A percentile compares a stretch with the other conserved stretches of the same genome.
These are phyloP conservation scores for Catocala nupta DNA, from an alignment of 2,888 invertebrate species.

Conservation along the genomic window DNA sequence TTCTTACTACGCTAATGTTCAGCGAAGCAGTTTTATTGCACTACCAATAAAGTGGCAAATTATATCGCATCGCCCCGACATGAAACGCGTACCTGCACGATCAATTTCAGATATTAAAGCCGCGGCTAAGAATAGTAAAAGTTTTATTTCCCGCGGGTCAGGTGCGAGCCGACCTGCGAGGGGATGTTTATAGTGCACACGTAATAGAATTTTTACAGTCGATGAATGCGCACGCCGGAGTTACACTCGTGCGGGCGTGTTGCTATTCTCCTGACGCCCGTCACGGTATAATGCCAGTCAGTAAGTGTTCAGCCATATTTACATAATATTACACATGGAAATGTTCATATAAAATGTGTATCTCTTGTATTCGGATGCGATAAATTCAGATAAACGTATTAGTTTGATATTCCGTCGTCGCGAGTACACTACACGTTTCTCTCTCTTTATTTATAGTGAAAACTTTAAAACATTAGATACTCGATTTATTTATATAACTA, in stretches of 20 bases:
- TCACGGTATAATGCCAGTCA: constrained; percentile 25
- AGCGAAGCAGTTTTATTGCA: constrained; percentile 56
- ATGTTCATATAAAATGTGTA: constrained; percentile 6
- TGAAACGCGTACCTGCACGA: constrained; percentile 37
- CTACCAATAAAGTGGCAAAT: constrained; percentile 59
- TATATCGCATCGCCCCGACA: constrained; percentile 40
- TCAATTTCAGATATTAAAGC: constrained; percentile 69
- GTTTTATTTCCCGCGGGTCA: constrained; percentile 72
- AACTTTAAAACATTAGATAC: neutral
- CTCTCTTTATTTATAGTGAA: constrained; percentile 5
- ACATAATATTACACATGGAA: constrained; percentile 29
- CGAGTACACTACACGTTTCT: constrained; percentile 6
- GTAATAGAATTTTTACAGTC: constrained; percentile 65
- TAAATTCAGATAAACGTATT: constrained; percentile 31
- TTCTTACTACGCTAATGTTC: constrained; percentile 56
- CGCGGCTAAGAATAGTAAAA: constrained; percentile 66
- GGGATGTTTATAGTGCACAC: constrained; percentile 28
- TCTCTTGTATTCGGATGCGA: constrained; percentile 18
- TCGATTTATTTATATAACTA: constrained; percentile 4
- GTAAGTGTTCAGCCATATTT: constrained; percentile 24
- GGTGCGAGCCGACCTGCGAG: constrained; percentile 43
- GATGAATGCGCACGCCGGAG: constrained; percentile 50
- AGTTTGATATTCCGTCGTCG: constrained; percentile 38
- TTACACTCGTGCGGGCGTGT: constrained; percentile 18
- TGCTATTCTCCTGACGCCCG: constrained; percentile 29